phyloP scores from a whole-genome alignment of 2,888 invertebrate species.

The Fragum sueziense region DNA sequence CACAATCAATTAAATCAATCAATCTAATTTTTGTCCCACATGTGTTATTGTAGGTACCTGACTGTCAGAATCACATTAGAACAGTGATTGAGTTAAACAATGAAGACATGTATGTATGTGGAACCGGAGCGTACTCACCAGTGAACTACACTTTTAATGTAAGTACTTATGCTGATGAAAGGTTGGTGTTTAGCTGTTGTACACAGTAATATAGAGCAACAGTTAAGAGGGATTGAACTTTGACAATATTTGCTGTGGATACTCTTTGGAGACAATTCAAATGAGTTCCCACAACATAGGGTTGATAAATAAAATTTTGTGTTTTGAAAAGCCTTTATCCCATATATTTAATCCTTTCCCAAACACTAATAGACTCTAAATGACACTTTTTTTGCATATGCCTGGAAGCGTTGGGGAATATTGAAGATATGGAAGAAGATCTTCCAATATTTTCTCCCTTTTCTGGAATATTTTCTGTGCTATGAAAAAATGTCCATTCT shows the following conservation, averaged over 20 bases:
- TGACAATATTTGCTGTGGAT: not conserved
- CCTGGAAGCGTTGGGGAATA: too few relatives aligned
- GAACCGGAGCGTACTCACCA: constrained; percentile 47
- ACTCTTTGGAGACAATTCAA: not conserved
- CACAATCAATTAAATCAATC: too few relatives aligned
- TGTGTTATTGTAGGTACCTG: constrained; percentile 40
- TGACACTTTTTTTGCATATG: not conserved
- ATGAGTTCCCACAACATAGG: not conserved
- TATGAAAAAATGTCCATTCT: too few relatives aligned
- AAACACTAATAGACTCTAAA: not conserved
- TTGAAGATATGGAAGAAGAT: too few relatives aligned
- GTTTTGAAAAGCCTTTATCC: too few relatives aligned
- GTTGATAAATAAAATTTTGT: too few relatives aligned
- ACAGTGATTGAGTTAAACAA: constrained; percentile 27
- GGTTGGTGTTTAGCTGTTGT: too few relatives aligned
- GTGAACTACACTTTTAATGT: constrained; percentile 36
- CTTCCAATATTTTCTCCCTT: not conserved
- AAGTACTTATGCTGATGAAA: too few relatives aligned
- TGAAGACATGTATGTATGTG: constrained; percentile 35
- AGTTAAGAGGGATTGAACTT: too few relatives aligned
- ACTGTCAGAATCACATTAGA: constrained; percentile 57
- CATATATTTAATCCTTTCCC: not conserved
- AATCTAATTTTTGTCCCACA: too few relatives aligned
- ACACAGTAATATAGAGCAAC: too few relatives aligned
- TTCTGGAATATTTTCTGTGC: not conserved